Conservation (phyloP, 64 coral and sea anemone species). For the Stichodactyla mertensii region DNA sequence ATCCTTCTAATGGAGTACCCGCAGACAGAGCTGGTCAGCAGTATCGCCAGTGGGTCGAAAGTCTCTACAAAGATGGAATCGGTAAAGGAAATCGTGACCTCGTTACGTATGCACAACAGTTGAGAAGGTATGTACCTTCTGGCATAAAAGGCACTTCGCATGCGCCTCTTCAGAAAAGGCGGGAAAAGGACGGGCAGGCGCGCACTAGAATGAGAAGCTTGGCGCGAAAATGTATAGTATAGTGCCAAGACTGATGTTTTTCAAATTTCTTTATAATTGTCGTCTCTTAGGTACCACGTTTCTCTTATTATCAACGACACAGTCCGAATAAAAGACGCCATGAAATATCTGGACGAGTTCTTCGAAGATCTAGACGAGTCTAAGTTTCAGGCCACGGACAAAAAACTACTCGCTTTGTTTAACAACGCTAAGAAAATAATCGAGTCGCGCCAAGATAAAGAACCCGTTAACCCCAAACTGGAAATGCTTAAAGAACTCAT, state of each 20-base stretch:
- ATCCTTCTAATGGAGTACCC: not conserved
- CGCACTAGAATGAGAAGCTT: no score
- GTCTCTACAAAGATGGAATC: constrained; percentile 39
- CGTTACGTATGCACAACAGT: constrained; percentile 63
- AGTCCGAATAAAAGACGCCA: constrained; percentile 75
- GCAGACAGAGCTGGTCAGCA: constrained; percentile 66
- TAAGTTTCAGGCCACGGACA: constrained; percentile 43
- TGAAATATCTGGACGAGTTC: constrained; percentile 53
- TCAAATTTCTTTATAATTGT: not conserved
- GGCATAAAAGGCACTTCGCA: no score
- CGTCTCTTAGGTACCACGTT: constrained; percentile 41
- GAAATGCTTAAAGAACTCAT: constrained; percentile 62
- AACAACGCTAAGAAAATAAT: not conserved
- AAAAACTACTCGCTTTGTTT: constrained; percentile 38
- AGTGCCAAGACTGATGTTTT: not conserved
- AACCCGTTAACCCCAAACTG: constrained; percentile 51
- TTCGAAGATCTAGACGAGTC: constrained; percentile 47
- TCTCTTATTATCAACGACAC: constrained; percentile 57
- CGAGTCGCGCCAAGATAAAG: not conserved
- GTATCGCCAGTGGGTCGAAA: constrained; percentile 88
- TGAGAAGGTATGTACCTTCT: constrained; percentile 18
- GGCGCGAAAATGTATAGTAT: no score
- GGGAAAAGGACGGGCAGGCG: no score
- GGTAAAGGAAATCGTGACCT: constrained; percentile 26
- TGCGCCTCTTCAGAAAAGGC: no score